Evolutionary conservation across 1,140 invertebrate genomes (phyloP).

Genomic region (Choristoneura fumiferana): DNA sequence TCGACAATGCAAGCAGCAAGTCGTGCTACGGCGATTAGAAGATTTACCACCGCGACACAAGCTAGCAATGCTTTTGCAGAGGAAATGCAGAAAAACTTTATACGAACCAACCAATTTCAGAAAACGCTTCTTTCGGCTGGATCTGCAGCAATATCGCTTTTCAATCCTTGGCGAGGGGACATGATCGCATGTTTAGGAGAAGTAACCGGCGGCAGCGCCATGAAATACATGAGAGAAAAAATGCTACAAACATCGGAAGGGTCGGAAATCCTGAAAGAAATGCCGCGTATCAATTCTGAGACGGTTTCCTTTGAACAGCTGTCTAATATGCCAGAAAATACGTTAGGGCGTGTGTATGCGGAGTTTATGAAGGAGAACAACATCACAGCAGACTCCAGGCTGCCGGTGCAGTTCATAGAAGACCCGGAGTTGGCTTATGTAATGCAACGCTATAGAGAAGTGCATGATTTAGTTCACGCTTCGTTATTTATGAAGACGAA

Average conservation of each 20-base stretch:
- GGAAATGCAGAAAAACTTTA: constrained; percentile 80
- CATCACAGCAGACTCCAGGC: constrained; percentile 95
- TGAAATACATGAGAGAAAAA: constrained; percentile 82
- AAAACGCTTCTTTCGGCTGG: constrained; percentile 87
- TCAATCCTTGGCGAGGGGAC: constrained; percentile 89
- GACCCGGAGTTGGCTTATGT: constrained; percentile 96
- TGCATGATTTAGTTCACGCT: constrained; percentile 97
- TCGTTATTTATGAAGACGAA: constrained; percentile 95
- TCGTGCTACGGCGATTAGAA: constrained; percentile 25
- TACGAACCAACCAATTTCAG: constrained; percentile 87
- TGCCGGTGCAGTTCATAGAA: constrained; percentile 93
- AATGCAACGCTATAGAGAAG: constrained; percentile 97
- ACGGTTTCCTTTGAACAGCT: constrained; percentile 89
- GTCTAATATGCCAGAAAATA: constrained; percentile 85
- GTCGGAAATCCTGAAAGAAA: constrained; percentile 84
- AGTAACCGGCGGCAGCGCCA: constrained; percentile 87
- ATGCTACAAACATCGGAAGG: constrained; percentile 86
- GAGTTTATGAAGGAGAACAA: constrained; percentile 90
- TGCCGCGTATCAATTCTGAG: constrained; percentile 91
- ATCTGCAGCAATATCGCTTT: constrained; percentile 86
- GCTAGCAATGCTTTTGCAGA: constrained; percentile 42
- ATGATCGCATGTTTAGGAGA: constrained; percentile 97
- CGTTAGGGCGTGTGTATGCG: constrained; percentile 91
- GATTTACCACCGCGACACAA: constrained; percentile 26
- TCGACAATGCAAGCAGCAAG: constrained; percentile 1